These are phyloP conservation scores for Phaethon lepturus DNA, from an alignment of 2,113 vertebrate species.

Conservation along the genomic window DNA sequence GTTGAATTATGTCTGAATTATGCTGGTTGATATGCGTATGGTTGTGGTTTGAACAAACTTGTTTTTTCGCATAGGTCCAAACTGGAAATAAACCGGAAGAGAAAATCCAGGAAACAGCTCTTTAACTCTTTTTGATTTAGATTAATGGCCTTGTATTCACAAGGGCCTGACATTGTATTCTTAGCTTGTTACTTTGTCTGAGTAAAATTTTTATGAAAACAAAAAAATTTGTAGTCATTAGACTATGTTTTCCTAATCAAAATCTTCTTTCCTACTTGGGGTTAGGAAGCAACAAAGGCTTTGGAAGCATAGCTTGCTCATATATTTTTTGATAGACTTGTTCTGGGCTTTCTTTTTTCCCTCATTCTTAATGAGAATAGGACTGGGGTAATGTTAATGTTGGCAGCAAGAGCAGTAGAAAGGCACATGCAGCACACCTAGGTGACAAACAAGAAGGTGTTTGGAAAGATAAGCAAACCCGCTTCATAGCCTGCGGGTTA, in stretches of 20 bases:
- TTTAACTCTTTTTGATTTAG: not conserved
- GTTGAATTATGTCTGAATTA: constrained; percentile 15
- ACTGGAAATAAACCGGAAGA: not conserved
- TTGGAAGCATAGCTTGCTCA: not conserved
- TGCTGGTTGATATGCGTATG: not conserved
- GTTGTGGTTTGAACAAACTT: not conserved
- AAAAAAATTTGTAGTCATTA: not conserved
- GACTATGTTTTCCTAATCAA: not conserved
- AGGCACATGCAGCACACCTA: not conserved
- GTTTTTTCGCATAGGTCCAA: not conserved
- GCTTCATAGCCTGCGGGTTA: not conserved
- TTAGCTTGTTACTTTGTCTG: not conserved
- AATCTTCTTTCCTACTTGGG: not conserved
- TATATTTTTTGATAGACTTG: not conserved
- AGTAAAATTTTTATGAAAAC: not conserved
- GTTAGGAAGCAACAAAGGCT: not conserved
- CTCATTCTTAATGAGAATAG: not conserved
- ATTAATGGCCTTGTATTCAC: not conserved
- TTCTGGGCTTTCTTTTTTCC: not conserved
- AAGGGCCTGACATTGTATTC: not conserved
- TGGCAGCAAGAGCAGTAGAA: not conserved
- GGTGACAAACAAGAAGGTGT: not conserved
- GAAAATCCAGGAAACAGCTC: not conserved
- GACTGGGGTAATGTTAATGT: not conserved
- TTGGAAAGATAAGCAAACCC: not conserved